Base-by-base conservation (phyloP, 2,888 invertebrate species). In the Chymomyza amoena region DNA sequence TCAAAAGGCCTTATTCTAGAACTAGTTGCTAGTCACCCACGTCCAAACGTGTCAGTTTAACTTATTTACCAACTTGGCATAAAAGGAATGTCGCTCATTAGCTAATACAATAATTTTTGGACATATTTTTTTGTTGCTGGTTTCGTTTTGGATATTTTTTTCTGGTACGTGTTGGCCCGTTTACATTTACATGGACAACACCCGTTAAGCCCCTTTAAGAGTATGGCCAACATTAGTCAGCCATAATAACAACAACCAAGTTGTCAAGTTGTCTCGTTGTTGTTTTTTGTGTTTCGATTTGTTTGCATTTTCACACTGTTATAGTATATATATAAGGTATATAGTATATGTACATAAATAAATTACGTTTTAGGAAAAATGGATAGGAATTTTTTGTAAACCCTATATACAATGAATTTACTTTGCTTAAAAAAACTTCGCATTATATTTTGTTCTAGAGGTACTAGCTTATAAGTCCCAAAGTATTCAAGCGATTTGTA, bases 231-330 rank as follows among this genome's bases (percentile, higher is more conserved):
- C 32, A 32, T 32, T 32, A 32, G 32, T 32, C 32, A 32, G 32
- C 1, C 32, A 9, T 32, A 32, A 32, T 32, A 32, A 45, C 39
- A 45, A 45, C 39, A 45, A 45, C 39, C 10, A 13, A 45, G 39
- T 45, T 45, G 39, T 45, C 39, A 45, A 45, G 39, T 45, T 13
- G 13, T 45, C 13, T 45, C 13, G 39, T 45, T 62, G 59, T 72
- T 72, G 70, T 65, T 77, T 74, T 68, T 66, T 66, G 59, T 68
- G 45, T 70, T 85, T 78, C 69, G 74, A 70, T 87, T 76, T 87
- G 80, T 86, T 87, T 81, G 82, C 78, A 70, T 84, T 84, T 84
- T 76, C 75, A 77, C 75, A 84, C 72, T 73, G 32, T 4, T 9
- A 25, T 25, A 25, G 25, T 25, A 25, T 25, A 25, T 25, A 25